Evolutionary conservation across 2,888 invertebrate species (phyloP), one percentile per base, ranked within the genome.

Genomic region (Mechanitis mazaeus): DNA sequence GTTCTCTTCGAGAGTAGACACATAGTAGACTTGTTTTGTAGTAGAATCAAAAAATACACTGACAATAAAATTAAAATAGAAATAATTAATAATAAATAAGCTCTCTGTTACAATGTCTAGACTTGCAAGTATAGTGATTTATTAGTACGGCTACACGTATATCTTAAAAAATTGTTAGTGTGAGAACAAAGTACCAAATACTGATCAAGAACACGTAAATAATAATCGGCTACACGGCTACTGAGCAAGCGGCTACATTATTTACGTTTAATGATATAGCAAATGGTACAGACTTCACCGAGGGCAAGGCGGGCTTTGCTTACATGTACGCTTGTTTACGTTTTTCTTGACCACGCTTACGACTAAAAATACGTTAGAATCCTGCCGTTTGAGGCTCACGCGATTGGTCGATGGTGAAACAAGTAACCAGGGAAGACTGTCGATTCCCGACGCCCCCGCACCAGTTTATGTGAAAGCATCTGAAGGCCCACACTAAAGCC

Each of bases 281-380:
- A 69, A 71, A 67, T 68, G 64, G 69, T 73, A 76, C 50, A 28
- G 50, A 9, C 50, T 50, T 50, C 31, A 31, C 73, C 61, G 69
- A 68, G 68, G 69, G 65, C 68, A 61, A 63, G 69, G 69, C 68
- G 69, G 59, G 65, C 68, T 73, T 71, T 73, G 76, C 78, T 75
- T 77, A 74, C 77, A 74, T 72, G 76, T 78, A 73, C 75, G 80
- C 82, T 83, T 89, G 89, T 90, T 90, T 89, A 89, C 87, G 85
- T 87, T 88, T 86, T 85, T 83, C 81, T 77, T 84, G 80, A 85
- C 85, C 88, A 89, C 85, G 88, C 83, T 87, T 83, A 78, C 77
- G 72, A 79, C 89, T 90, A 89, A 87, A 89, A 89, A 89, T 89
- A 90, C 83, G 81, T 80, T 73, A 84, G 83, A 84, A 85, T 89